phyloP scores from a whole-genome alignment of 1,140 invertebrate genomes.

The Stegodyphus dumicola region DNA sequence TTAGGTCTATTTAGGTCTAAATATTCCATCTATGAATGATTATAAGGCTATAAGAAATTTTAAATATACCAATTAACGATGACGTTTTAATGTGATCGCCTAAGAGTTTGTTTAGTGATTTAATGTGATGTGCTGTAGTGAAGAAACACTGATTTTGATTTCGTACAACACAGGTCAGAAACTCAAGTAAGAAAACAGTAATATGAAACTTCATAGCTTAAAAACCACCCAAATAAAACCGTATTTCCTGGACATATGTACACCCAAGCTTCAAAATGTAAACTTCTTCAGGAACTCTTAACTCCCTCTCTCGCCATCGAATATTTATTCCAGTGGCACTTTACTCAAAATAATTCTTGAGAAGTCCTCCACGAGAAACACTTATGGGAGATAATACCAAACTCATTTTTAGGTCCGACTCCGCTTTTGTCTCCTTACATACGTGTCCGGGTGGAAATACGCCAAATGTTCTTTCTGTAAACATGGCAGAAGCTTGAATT shows the following conservation, averaged over 20 bases:
- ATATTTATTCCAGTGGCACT: constrained; percentile 5
- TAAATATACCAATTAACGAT: too few relatives aligned
- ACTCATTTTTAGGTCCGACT: not conserved
- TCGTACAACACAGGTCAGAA: too few relatives aligned
- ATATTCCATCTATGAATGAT: too few relatives aligned
- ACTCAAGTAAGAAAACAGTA: too few relatives aligned
- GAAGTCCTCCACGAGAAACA: not conserved
- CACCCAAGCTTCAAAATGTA: not conserved
- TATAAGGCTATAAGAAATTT: too few relatives aligned
- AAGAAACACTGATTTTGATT: too few relatives aligned
- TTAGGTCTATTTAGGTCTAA: too few relatives aligned
- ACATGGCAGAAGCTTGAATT: not conserved
- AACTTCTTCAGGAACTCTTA: not conserved
- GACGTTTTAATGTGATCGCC: too few relatives aligned
- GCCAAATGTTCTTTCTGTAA: constrained; percentile 38
- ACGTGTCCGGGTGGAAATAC: not conserved
- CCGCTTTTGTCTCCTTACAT: not conserved
- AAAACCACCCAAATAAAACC: too few relatives aligned
- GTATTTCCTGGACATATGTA: not conserved
- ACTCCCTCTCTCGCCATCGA: not conserved
- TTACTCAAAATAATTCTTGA: constrained; percentile 37
- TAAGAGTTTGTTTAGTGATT: too few relatives aligned
- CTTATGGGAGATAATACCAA: not conserved
- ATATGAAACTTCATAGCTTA: too few relatives aligned
- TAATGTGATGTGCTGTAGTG: too few relatives aligned